Evolutionary conservation across 2,113 vertebrate species (phyloP).

Genomic region (Pampusana beccarii): DNA sequence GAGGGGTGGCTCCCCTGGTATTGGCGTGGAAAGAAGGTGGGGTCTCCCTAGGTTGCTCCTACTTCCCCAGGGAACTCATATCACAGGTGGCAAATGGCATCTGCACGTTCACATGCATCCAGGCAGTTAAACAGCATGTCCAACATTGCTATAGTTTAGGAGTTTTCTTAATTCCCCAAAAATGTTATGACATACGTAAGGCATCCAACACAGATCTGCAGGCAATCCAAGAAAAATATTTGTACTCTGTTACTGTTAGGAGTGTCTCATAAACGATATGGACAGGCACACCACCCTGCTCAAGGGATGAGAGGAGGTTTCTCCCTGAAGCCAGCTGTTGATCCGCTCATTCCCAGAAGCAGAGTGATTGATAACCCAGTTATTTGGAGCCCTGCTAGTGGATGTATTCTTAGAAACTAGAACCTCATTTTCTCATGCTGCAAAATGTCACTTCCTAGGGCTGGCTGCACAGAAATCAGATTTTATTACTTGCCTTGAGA

Average conservation of each 20-base stretch:
- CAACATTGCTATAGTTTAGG: background rate
- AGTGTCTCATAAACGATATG: background rate
- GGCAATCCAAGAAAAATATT: background rate
- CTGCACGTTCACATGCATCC: fast-evolving
- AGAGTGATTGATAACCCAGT: conserved; percentile 43
- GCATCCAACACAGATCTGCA: background rate
- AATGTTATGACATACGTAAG: background rate
- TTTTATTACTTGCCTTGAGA: conserved; percentile 22
- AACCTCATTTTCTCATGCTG: conserved; percentile 34
- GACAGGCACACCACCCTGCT: background rate
- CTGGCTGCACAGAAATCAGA: background rate
- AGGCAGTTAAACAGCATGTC: background rate
- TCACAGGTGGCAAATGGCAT: background rate
- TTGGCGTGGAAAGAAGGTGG: background rate
- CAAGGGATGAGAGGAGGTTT: background rate
- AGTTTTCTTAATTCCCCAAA: background rate
- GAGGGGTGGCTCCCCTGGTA: background rate
- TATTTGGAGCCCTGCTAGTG: background rate
- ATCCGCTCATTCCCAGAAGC: background rate
- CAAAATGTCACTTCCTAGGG: conserved; percentile 18
- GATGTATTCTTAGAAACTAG: conserved; percentile 43
- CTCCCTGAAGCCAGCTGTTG: conserved; percentile 17
- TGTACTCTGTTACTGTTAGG: background rate
- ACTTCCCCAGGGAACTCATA: background rate
- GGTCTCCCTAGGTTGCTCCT: background rate